Evolutionary conservation across 2,113 vertebrate species (phyloP), one percentile per base, ranked within the genome.

Genomic region (Phalacrocorax brasilianus): DNA sequence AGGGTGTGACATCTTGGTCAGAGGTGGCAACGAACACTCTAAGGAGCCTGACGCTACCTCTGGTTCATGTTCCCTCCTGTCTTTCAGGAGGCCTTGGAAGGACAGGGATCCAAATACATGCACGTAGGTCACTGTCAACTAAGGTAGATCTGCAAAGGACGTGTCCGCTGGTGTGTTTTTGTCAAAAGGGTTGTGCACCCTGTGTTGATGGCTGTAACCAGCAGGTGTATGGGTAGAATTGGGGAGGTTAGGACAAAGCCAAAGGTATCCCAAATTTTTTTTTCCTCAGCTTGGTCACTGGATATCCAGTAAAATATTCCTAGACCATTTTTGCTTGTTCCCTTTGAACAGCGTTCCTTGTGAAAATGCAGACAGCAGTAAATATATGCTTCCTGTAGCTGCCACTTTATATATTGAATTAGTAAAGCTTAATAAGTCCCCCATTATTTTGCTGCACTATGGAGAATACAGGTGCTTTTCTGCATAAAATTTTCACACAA

Each of bases 391-490:
- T 91, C 59, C 50, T 27, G 44, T 82, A 66, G 70, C 70, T 53
- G 38, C 45, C 53, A 76, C 77, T 90, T 94, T 67, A 47, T 93
- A 52, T 82, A 90, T 56, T 0, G 1, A 93, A 94, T 95, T 94
- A 93, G 50, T 52, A 75, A 85, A 88, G 28, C 81, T 96, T 91
- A 68, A 79, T 81, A 89, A 94, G 23, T 17, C 22, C 18, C 63
- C 33, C 45, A 71, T 96, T 97, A 95, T 93, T 91, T 91, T 95
- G 83, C 71, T 92, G 42, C 61, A 45, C 81, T 78, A 10, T 44
- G 32, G 67, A 83, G 40, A 86, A 62, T 68, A 62, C 91, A 96
- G 89, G 81, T 94, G 78, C 23, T 95, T 95, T 91, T 94, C 90
- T 53, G 50, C 66, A 79, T 79, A 84, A 84, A 72, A 72, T 96